Evolutionary conservation across 1,140 invertebrate genomes (phyloP).

Genomic region (Centruroides sculpturatus): DNA sequence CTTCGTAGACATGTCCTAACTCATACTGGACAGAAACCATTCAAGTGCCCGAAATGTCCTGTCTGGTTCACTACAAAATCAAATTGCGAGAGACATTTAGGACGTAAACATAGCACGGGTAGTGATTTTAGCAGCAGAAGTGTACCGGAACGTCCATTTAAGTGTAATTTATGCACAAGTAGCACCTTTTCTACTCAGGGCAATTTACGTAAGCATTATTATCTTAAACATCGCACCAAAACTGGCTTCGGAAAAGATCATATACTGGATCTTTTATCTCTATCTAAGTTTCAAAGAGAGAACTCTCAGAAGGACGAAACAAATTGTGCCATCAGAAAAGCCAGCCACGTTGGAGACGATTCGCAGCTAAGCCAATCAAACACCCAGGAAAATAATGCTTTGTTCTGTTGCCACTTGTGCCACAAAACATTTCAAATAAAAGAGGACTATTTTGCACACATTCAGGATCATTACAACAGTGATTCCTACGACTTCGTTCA

Average conservation of each 20-base stretch:
- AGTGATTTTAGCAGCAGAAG: slow-evolving; percentile 30
- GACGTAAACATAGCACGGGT: slow-evolving; percentile 60
- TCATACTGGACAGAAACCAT: slow-evolving; percentile 90
- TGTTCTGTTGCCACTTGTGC: no score
- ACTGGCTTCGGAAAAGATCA: neutral
- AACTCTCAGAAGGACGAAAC: no score
- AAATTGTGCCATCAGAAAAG: slow-evolving; percentile 58
- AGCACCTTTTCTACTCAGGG: slow-evolving; percentile 68
- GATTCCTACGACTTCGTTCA: no score
- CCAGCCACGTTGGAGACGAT: slow-evolving; percentile 46
- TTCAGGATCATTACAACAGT: no score
- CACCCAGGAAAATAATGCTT: no score
- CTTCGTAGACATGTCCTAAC: slow-evolving; percentile 78
- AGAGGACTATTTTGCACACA: no score
- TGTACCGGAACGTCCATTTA: slow-evolving; percentile 63
- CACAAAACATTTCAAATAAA: no score
- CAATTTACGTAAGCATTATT: slow-evolving; percentile 58
- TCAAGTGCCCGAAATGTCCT: slow-evolving; percentile 78
- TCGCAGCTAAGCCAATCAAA: no score
- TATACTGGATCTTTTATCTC: no score
- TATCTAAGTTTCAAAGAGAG: no score
- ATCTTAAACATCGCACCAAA: slow-evolving; percentile 41
- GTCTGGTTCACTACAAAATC: slow-evolving; percentile 91
- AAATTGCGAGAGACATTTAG: slow-evolving; percentile 87
- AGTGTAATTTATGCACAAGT: slow-evolving; percentile 65